Evolutionary conservation across 2,797 vertebrate species (phyloP).

Genomic region (Crenuchus spilurus): DNA sequence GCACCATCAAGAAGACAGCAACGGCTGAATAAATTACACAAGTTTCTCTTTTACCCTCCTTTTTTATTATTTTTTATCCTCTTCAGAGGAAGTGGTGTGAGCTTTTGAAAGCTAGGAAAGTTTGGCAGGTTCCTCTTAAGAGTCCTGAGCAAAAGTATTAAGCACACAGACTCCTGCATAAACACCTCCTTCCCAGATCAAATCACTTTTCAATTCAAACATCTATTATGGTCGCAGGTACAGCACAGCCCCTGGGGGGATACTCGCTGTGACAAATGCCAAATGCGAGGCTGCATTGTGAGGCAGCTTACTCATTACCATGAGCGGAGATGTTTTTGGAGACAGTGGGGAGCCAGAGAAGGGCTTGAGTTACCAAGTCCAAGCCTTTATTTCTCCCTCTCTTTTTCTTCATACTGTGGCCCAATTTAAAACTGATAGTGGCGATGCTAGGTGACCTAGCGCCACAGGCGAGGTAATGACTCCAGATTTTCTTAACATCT

Average conservation of each 20-base stretch:
- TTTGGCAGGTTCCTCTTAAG: slow-evolving; percentile 57
- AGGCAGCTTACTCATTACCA: slow-evolving; percentile 58
- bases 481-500: slow-evolving; percentile 28
- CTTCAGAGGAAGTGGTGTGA: not conserved
- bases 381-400: slow-evolving; percentile 48
- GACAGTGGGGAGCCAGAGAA: slow-evolving; percentile 56
- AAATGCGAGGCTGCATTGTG: slow-evolving; percentile 67
- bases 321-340: slow-evolving; percentile 56
- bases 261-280: slow-evolving; percentile 63
- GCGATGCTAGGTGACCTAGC: slow-evolving; percentile 62
- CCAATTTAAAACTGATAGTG: slow-evolving; percentile 61
- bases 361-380: slow-evolving; percentile 50
- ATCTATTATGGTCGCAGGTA: slow-evolving; percentile 69
- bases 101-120: slow-evolving; percentile 45
- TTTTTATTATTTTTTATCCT: slow-evolving; percentile 45
- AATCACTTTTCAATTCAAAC: slow-evolving; percentile 68
- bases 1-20: slow-evolving; percentile 76
- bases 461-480: slow-evolving; percentile 45
- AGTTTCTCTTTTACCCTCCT: not conserved
- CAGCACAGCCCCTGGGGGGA: slow-evolving; percentile 63
- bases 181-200: slow-evolving; percentile 61
- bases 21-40: slow-evolving; percentile 74
- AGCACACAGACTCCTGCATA: slow-evolving; percentile 21
- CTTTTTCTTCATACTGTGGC: slow-evolving; percentile 46
- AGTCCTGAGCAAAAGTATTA: slow-evolving; percentile 44